Base-by-base conservation (phyloP, 2,797 vertebrate species). In the Pantherophis alleghaniensis region DNA sequence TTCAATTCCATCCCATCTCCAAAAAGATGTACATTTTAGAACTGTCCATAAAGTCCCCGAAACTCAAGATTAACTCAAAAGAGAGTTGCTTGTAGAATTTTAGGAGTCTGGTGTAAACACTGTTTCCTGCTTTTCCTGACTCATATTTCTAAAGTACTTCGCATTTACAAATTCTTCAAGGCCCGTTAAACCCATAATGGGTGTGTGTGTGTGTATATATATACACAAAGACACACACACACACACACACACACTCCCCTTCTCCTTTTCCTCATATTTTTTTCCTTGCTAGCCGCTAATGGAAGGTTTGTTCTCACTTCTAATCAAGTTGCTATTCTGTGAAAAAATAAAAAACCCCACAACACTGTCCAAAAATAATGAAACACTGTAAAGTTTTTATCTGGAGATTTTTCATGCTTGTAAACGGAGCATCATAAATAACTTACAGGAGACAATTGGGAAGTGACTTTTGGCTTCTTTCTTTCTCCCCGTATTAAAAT, bases 301-400 rank as follows among this genome's bases (percentile, higher is more conserved):
- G 16, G 87, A 61, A 91, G 60, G 16, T 91, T 95, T 91, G 13
- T 94, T 96, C 93, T 59, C 94, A 93, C 93, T 95, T 92, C 93
- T 88, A 88, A 94, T 92, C 3, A 0, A 90, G 87, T 89, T 95
- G 24, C 26, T 92, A 90, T 42, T 14, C 47, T 90, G 63, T 42
- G 42, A 3, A 5, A 22, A 4, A 56, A 61, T 9, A 51, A 47
- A 6, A 47, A 47, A 5, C 1, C 1, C 47, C 47, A 51, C 47
- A 51, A 53, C 51, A 2, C 20, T 4, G 0, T 7, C 37, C 74
- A 95, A 94, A 90, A 94, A 24, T 93, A 94, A 91, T 74, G 66
- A 86, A 92, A 57, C 90, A 91, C 86, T 57, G 90, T 42, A 92
- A 94, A 87, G 12, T 93, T 95, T 95, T 94, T 91, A 51, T 42